Percentiles rank a stretch among this genome's conserved stretches.
Evolutionary conservation across 2,113 vertebrate species (phyloP).

Genomic region (Heterocephalus glaber): DNA sequence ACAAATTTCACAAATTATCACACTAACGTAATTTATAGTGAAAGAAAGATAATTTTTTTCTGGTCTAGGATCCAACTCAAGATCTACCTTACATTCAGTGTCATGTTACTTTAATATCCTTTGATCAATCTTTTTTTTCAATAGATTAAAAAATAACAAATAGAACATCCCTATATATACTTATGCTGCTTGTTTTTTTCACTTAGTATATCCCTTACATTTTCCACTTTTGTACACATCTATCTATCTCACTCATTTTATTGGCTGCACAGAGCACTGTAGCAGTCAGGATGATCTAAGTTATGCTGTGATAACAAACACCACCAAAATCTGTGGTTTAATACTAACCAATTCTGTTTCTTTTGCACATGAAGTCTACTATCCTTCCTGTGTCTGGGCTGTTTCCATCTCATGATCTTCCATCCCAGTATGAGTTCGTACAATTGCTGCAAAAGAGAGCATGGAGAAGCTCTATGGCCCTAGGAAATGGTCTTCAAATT

Average conservation of each 20-base stretch:
- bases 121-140: neutral
- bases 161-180: neutral
- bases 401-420: neutral
- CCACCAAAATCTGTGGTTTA: neutral
- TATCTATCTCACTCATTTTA: neutral
- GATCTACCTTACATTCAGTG: neutral
- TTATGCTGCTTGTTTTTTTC: neutral
- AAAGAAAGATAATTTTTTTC: neutral
- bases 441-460: neutral
- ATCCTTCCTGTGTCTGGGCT: neutral
- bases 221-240: neutral
- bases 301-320: neutral
- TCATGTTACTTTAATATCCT: neutral
- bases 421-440: neutral
- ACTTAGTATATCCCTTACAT: neutral
- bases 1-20: neutral
- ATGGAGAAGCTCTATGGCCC: neutral
- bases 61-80: neutral
- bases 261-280: neutral
- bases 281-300: neutral
- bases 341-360: neutral
- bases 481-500: constrained; percentile 26
- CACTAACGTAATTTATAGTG: neutral
- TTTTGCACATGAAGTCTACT: neutral
- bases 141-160: neutral